Evolutionary conservation across 2,113 vertebrate genomes (phyloP).

Genomic region (Isichthys henryi): DNA sequence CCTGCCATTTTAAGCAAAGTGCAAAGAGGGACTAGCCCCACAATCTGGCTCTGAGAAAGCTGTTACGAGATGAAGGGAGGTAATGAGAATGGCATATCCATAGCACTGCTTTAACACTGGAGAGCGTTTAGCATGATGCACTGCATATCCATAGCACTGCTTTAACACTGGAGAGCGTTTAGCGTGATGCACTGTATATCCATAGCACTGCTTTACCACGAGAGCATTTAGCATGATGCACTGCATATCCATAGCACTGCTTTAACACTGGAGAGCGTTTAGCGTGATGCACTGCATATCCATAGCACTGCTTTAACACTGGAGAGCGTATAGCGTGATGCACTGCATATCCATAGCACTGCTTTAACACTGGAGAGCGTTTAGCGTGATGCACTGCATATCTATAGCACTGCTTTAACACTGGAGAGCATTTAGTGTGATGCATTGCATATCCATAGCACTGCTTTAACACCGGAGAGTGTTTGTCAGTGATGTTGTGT

Average conservation of each 20-base stretch:
- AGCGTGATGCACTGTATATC: background rate
- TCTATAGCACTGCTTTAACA: background rate
- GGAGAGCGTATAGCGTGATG: background rate
- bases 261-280: background rate
- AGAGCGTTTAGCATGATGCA: background rate
- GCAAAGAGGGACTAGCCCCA: background rate
- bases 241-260: background rate
- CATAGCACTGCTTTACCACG: background rate
- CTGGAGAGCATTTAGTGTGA: background rate
- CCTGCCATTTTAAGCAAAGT: background rate
- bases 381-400: background rate
- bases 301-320: background rate
- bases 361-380: background rate
- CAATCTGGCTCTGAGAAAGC: background rate
- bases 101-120: background rate
- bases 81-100: background rate
- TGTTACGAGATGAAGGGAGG: background rate
- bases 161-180: background rate
- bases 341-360: background rate
- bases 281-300: background rate
- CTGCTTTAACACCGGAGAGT: background rate
- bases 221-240: background rate
- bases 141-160: background rate
- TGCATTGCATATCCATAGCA: background rate
- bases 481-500: background rate